Percentiles rank a stretch among this genome's conserved stretches.
phyloP scores from a whole-genome alignment of 2,113 vertebrate genomes.

The Gymnobelideus leadbeateri region DNA sequence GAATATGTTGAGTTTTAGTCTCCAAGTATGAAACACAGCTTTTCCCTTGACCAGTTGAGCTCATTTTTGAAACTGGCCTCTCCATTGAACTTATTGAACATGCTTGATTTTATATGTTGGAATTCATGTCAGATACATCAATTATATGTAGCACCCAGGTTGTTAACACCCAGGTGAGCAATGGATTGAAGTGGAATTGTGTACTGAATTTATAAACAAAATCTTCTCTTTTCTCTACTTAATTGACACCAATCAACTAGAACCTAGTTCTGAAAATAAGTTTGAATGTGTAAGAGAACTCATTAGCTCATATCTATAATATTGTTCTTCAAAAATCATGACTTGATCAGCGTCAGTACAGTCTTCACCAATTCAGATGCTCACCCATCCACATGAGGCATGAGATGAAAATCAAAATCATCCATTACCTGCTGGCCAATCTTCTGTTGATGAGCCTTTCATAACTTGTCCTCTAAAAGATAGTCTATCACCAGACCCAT shows the following conservation, averaged over 20 bases:
- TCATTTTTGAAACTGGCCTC: constrained; percentile 1
- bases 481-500: background rate
- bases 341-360: too few relatives aligned
- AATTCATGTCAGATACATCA: background rate
- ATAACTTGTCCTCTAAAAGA: background rate
- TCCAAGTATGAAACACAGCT: background rate
- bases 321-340: background rate
- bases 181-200: background rate
- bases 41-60: constrained; percentile 10
- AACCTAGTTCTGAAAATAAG: background rate
- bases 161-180: background rate
- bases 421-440: background rate
- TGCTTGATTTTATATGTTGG: background rate
- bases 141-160: too few relatives aligned
- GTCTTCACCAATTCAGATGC: background rate
- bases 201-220: background rate
- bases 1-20: background rate
- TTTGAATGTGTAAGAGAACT: background rate
- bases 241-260: background rate
- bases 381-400: background rate
- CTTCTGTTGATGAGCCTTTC: background rate
- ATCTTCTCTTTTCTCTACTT: constrained; percentile 36
- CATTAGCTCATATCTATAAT: background rate
- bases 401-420: background rate
- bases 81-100: background rate